Percentiles rank a stretch among this genome's conserved stretches.
Conservation (phyloP, 2,888 invertebrate genomes). For the Blera fallax region DNA sequence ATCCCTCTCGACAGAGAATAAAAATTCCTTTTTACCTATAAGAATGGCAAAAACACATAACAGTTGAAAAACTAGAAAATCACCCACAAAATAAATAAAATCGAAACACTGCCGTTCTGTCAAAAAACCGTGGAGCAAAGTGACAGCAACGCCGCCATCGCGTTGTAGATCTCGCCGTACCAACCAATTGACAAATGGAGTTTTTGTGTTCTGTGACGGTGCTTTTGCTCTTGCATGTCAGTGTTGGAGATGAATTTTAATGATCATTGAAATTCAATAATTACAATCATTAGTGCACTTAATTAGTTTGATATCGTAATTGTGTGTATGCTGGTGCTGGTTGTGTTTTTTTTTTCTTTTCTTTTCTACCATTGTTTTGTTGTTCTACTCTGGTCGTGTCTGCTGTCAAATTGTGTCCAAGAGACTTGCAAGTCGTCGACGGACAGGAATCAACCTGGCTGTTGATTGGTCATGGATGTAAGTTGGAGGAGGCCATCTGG, state of each 20-base stretch:
- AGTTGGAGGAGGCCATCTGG: slow-evolving; percentile 39
- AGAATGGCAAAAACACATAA: background rate
- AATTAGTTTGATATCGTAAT: slow-evolving; percentile 73
- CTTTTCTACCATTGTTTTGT: slow-evolving; percentile 34
- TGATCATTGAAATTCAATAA: slow-evolving; percentile 77
- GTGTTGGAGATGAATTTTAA: slow-evolving; percentile 74
- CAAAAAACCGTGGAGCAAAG: slow-evolving; percentile 43
- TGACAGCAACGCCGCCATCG: slow-evolving; percentile 66
- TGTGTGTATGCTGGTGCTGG: slow-evolving; percentile 68
- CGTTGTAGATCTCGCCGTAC: slow-evolving; percentile 51
- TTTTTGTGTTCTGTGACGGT: slow-evolving; percentile 58
- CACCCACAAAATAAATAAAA: slow-evolving; percentile 9
- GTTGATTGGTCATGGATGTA: slow-evolving; percentile 72
- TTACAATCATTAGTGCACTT: slow-evolving; percentile 75
- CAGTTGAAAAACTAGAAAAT: slow-evolving; percentile 15
- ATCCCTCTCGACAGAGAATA: slow-evolving; percentile 14
- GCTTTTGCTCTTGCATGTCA: slow-evolving; percentile 69
- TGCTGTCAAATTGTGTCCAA: slow-evolving; percentile 49
- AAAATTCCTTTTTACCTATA: slow-evolving; percentile 2
- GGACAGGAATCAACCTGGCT: slow-evolving; percentile 60
- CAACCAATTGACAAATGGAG: slow-evolving; percentile 71
- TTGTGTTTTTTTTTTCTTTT: slow-evolving; percentile 47
- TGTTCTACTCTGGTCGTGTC: slow-evolving; percentile 35
- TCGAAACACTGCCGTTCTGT: slow-evolving; percentile 24
- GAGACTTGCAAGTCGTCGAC: slow-evolving; percentile 48